These are phyloP conservation scores for Neolamprologus devosi DNA, from an alignment of 2,113 vertebrate species.

Conservation along the genomic window DNA sequence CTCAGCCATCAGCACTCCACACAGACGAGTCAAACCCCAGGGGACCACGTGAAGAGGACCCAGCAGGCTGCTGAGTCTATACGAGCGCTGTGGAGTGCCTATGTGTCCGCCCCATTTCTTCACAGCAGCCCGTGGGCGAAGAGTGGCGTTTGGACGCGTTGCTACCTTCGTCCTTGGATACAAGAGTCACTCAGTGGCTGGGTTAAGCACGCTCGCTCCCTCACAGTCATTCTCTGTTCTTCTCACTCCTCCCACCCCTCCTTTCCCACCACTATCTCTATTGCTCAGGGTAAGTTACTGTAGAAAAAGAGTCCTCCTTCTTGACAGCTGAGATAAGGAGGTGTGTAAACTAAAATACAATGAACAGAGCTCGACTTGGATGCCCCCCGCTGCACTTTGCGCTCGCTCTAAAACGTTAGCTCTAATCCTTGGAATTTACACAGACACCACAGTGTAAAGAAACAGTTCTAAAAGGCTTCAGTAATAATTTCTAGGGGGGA, in stretches of 20 bases:
- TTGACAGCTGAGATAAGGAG: slow-evolving; percentile 51
- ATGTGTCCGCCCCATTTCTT: slow-evolving; percentile 29
- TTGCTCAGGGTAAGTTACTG: slow-evolving; percentile 44
- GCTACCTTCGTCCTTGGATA: slow-evolving; percentile 78
- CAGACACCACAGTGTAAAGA: not conserved
- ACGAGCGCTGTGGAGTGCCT: slow-evolving; percentile 7
- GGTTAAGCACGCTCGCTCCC: slow-evolving; percentile 36
- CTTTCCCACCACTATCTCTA: slow-evolving; percentile 30
- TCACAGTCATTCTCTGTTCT: slow-evolving; percentile 63
- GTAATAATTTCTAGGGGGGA: not conserved
- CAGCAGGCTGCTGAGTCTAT: slow-evolving; percentile 21
- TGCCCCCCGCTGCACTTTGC: slow-evolving; percentile 5
- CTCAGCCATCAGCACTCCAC: slow-evolving; percentile 22
- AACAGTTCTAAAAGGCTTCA: not conserved
- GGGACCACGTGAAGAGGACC: not conserved
- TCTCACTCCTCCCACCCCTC: slow-evolving; percentile 61
- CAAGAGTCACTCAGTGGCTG: slow-evolving; percentile 66
- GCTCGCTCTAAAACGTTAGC: not conserved
- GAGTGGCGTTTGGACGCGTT: slow-evolving; percentile 53
- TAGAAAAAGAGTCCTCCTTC: slow-evolving; percentile 37
- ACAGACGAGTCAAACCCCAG: slow-evolving; percentile 6
- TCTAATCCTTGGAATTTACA: not conserved
- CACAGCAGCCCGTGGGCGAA: slow-evolving; percentile 42
- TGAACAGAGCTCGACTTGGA: slow-evolving; percentile 9
- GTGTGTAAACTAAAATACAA: slow-evolving; percentile 31